Evolutionary conservation across 92 coral and sea anemone species (phyloP).

Genomic region (Nematostella vectensis): DNA sequence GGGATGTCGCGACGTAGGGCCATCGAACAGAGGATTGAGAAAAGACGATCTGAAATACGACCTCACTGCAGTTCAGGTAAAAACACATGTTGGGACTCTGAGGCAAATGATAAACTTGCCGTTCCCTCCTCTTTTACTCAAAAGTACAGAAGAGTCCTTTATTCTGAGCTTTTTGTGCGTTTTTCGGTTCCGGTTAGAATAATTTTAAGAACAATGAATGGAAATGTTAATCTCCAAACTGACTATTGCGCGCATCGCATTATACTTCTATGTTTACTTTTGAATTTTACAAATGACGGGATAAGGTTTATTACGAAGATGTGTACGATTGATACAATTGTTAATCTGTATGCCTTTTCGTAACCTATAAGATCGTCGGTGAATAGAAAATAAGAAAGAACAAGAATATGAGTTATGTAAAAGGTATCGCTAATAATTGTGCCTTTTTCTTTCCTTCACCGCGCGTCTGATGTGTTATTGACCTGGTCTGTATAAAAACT

Average conservation of each 20-base stretch:
- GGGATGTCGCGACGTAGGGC: not conserved
- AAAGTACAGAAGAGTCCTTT: not conserved
- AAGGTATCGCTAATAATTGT: too few species aligned
- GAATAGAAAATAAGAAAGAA: too few species aligned
- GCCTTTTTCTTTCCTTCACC: too few species aligned
- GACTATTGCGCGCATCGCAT: too few species aligned
- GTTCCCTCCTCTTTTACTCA: not conserved
- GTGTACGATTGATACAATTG: too few species aligned
- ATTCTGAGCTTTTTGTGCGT: not conserved
- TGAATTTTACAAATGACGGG: too few species aligned
- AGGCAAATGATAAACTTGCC: not conserved
- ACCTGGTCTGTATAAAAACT: too few species aligned
- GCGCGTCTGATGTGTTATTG: too few species aligned
- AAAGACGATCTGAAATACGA: conserved; percentile 1
- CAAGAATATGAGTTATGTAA: too few species aligned
- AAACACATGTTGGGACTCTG: not conserved
- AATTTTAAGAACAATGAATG: not conserved
- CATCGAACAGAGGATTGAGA: conserved; percentile 8
- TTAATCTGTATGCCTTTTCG: too few species aligned
- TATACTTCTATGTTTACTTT: not conserved
- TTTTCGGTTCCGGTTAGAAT: not conserved
- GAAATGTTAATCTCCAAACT: not conserved
- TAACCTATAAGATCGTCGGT: too few species aligned
- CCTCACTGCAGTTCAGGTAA: conserved; percentile 14
- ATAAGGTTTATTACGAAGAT: too few species aligned